Conservation (phyloP, 2,113 vertebrate species). For the Castor canadensis region DNA sequence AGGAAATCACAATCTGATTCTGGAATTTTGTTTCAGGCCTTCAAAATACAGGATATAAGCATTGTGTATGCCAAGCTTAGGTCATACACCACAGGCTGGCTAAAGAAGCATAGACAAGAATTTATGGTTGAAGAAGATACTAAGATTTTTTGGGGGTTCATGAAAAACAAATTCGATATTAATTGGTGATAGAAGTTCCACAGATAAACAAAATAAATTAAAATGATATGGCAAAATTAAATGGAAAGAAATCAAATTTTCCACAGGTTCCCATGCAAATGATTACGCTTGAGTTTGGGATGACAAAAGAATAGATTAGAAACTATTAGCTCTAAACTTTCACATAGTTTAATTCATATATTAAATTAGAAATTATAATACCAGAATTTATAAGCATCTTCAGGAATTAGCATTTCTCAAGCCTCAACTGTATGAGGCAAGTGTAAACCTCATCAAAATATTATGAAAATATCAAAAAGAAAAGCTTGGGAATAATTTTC, state of each 20-base stretch:
- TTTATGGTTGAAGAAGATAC: too few relatives aligned
- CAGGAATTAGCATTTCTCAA: neutral
- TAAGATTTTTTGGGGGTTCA: neutral
- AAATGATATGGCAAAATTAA: neutral
- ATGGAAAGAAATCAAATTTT: neutral
- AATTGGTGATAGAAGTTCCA: neutral
- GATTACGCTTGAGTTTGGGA: neutral
- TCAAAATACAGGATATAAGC: neutral
- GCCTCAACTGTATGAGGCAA: neutral
- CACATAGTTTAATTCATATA: neutral
- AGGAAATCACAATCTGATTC: neutral
- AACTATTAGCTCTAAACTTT: neutral
- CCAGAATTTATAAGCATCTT: neutral
- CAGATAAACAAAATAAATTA: neutral
- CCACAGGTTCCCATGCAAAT: neutral
- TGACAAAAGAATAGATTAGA: neutral
- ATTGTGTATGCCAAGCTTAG: neutral
- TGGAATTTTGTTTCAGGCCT: neutral
- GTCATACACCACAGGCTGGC: neutral
- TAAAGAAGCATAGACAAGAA: too few relatives aligned
- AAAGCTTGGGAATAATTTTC: neutral
- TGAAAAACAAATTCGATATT: neutral
- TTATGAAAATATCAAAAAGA: neutral
- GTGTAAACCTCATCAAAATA: neutral
- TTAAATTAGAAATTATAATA: neutral